Evolutionary conservation across 2,113 vertebrate species (phyloP), one percentile per base, ranked within the genome.

Genomic region (Eubucco bourcierii): DNA sequence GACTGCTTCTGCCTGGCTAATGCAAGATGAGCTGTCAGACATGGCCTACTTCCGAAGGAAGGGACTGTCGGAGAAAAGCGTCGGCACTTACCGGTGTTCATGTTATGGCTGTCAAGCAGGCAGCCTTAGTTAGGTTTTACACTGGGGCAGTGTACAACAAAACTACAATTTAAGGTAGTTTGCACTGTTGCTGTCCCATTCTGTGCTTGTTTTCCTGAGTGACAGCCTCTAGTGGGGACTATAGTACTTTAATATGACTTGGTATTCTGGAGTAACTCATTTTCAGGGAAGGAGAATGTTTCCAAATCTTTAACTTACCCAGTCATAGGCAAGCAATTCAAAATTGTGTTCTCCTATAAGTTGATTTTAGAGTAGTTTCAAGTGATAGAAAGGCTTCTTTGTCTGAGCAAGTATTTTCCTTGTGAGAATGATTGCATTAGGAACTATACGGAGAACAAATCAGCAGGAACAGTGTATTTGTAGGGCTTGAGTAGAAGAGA

Each of bases 71-170:
- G 53, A 37, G 59, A 47, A 50, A 53, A 15, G 70, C 68, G 15
- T 16, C 2, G 0, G 44, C 0, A 5, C 66, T 74, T 1, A 0
- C 19, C 44, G 68, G 28, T 1, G 0, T 60, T 66, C 3, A 0
- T 18, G 25, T 25, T 87, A 10, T 0, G 12, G 10, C 74, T 95
- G 80, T 78, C 29, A 53, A 63, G 56, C 12, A 5, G 79, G 59
- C 93, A 95, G 79, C 76, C 93, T 94, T 90, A 91, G 87, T 95
- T 72, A 29, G 68, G 16, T 65, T 86, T 91, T 78, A 66, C 50
- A 20, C 91, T 71, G 93, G 87, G 82, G 73, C 55, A 78, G 25
- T 55, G 52, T n/a, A 78, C 55, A 50, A 37, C 63, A 90, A 90
- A 96, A 80, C 27, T 29, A 4, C 1, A 0, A 8, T 88, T 85